Percentiles rank a stretch among this genome's conserved stretches.
These are phyloP conservation scores for Engraulis encrasicolus DNA, from an alignment of 2,113 vertebrate species.

Conservation along the genomic window DNA sequence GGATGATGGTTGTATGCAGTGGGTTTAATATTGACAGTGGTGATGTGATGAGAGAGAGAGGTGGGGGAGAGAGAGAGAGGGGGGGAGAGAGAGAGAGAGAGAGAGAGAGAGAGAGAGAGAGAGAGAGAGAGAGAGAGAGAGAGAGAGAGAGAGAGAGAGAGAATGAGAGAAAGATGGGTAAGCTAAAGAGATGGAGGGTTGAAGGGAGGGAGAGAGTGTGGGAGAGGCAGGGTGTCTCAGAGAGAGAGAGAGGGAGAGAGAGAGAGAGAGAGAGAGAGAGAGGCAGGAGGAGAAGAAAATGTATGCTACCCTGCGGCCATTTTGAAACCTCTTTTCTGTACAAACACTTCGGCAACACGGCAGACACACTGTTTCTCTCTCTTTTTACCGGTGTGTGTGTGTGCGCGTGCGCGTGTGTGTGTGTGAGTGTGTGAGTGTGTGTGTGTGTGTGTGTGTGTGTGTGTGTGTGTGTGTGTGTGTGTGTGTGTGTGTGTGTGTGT, in stretches of 20 bases:
- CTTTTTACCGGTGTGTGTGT: neutral
- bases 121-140: too few species aligned
- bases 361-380: neutral
- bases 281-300: neutral
- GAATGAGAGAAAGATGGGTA: neutral
- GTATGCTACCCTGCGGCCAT: constrained; percentile 11
- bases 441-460: neutral
- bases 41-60: constrained; percentile 53
- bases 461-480: neutral
- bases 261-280: constrained; percentile 46
- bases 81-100: constrained; percentile 21
- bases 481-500: neutral
- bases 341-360: neutral
- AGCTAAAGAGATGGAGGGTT: too few species aligned
- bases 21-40: constrained; percentile 61
- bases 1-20: too few species aligned
- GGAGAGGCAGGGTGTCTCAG: constrained; percentile 32
- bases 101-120: constrained; percentile 29
- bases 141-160: constrained; percentile 38
- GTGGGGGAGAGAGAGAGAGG: constrained; percentile 43
- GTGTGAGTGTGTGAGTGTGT: neutral
- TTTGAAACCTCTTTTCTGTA: neutral
- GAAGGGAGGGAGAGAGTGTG: constrained; percentile 41
- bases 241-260: constrained; percentile 40
- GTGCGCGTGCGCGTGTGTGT: neutral